Percentiles rank a stretch among this genome's conserved stretches.
Conservation (phyloP, 2,888 invertebrate genomes). For the Rhaphigaster nebulosa region DNA sequence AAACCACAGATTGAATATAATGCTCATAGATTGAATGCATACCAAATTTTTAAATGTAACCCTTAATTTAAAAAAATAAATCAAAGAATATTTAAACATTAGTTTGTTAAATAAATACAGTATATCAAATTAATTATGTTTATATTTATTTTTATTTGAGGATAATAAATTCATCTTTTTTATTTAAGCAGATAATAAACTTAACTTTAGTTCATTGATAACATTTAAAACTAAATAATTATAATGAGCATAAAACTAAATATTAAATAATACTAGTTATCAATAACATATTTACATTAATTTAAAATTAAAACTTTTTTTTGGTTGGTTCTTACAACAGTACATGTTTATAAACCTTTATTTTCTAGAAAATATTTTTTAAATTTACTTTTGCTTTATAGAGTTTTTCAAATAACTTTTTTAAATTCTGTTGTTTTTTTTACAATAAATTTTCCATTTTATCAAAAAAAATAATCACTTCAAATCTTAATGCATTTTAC, state of each 20-base stretch:
- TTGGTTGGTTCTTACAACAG: background rate
- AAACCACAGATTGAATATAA: too few relatives aligned
- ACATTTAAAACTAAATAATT: slow-evolving; percentile 12
- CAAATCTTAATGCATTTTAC: background rate
- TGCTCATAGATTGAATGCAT: too few relatives aligned
- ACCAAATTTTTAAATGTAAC: too few relatives aligned
- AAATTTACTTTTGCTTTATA: too few relatives aligned
- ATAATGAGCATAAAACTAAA: slow-evolving; percentile 6
- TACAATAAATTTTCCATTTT: background rate
- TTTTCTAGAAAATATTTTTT: background rate
- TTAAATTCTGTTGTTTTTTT: background rate
- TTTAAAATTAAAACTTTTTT: background rate
- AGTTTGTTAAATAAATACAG: background rate
- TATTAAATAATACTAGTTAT: background rate
- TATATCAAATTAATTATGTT: background rate
- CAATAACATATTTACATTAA: slow-evolving; percentile 10
- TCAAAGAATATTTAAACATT: too few relatives aligned
- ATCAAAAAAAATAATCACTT: background rate
- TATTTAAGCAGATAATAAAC: slow-evolving; percentile 11
- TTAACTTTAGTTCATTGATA: slow-evolving; percentile 38
- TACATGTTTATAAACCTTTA: background rate
- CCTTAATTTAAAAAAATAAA: too few relatives aligned
- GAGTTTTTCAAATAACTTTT: background rate
- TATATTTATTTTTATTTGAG: slow-evolving; percentile 7
- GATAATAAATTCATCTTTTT: background rate